Base-by-base conservation (phyloP, 2,888 invertebrate species). In the Agonopterix heracliana region DNA sequence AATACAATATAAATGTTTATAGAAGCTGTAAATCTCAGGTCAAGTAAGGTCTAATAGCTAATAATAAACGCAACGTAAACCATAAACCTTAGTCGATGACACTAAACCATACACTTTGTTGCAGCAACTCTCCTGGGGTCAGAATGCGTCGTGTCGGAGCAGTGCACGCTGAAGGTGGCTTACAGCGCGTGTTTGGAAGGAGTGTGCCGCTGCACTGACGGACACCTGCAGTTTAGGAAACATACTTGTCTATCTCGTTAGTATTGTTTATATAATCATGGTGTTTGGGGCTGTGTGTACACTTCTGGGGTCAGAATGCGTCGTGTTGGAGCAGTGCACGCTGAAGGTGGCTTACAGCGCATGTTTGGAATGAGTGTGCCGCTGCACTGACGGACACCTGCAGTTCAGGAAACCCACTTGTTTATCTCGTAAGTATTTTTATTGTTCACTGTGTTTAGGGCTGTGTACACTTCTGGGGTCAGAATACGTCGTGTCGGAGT, bases 191-290 rank as follows among this genome's bases (percentile, higher is more conserved):
- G 97, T 66, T 83, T 94, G 62, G 94, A 95, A 51, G 95, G 95
- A 38, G 92, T 93, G 45, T 97, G 97, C 73, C 92, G 94, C 42
- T 97, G 97, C 80, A 92, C 93, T 51, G 93, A 94, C 65, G 95
- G 95, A 59, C 95, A 93, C 82, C 89, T 96, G 55, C 95, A 96
- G 78, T 96, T 95, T 88, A 91, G 96, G 70, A 93, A 95, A 71
- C 96, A 97, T 78, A 96, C 96, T 41, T 97, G 97, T 75, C 91
- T 97, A 49, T 93, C 94, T 74, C 96, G 97, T 97, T 91, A 95
- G 96, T 94, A 26, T 26, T 26, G 26, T 26, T 26, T 26, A 26
- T 26, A 7, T 26, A 26, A 14, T 26, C 26, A 26, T 7, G 5
- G 26, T 26, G 26, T 26, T 3, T 3, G 7, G 26, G 26, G 26